phyloP scores from a whole-genome alignment of 2,888 invertebrate species.

The Zygogramma bicolorata region DNA sequence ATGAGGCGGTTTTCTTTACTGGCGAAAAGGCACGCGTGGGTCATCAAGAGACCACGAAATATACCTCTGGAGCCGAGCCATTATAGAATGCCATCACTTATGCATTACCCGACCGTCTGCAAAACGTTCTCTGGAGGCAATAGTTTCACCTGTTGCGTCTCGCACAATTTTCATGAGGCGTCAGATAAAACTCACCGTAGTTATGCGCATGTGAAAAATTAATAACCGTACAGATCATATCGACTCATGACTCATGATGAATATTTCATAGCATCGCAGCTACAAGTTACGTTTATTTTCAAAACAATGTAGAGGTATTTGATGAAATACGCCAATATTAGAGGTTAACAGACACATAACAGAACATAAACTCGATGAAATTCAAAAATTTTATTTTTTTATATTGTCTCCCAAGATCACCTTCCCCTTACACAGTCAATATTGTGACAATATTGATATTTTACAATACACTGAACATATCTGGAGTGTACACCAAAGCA shows the following conservation, averaged over 20 bases:
- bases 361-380: too few relatives aligned
- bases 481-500: too few relatives aligned
- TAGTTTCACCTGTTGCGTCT: slow-evolving; percentile 62
- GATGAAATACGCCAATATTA: too few relatives aligned
- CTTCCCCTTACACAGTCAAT: too few relatives aligned
- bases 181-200: slow-evolving; percentile 1
- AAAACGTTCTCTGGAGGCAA: slow-evolving; percentile 70
- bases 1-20: slow-evolving; percentile 41
- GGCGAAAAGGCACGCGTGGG: slow-evolving; percentile 32
- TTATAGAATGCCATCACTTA: slow-evolving; percentile 72
- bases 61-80: slow-evolving; percentile 56
- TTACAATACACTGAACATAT: too few relatives aligned
- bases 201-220: slow-evolving; percentile 1
- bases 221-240: not conserved
- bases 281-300: too few relatives aligned
- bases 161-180: slow-evolving; percentile 4
- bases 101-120: slow-evolving; percentile 68
- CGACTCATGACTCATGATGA: not conserved
- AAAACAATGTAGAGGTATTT: too few relatives aligned
- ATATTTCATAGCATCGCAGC: too few relatives aligned
- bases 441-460: too few relatives aligned
- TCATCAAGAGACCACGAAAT: slow-evolving; percentile 48
- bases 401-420: too few relatives aligned
- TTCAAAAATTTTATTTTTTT: too few relatives aligned
- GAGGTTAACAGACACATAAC: too few relatives aligned